These are phyloP conservation scores for Acanthococcus lagerstroemiae DNA, from an alignment of 2,888 invertebrate species.

Conservation along the genomic window DNA sequence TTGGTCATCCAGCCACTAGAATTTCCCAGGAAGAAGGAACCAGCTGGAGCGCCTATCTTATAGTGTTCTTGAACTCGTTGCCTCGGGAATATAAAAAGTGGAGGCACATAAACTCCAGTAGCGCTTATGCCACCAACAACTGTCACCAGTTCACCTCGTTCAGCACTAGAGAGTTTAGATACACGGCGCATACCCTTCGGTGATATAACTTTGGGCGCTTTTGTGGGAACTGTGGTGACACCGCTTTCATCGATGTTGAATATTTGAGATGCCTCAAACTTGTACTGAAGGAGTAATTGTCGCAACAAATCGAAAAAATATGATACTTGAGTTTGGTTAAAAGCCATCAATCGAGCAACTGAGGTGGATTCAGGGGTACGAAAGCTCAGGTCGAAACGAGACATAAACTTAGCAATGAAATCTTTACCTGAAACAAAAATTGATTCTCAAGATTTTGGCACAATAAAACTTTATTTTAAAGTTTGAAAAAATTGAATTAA, in stretches of 20 bases:
- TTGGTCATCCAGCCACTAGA: slow-evolving; percentile 33
- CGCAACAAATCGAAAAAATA: not conserved
- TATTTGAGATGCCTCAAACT: not conserved
- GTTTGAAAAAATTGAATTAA: not conserved
- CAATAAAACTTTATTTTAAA: not conserved
- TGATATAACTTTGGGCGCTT: slow-evolving; percentile 5
- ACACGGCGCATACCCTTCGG: slow-evolving; percentile 33
- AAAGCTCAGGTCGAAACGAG: not conserved
- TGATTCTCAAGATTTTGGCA: not conserved
- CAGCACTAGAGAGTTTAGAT: slow-evolving; percentile 31
- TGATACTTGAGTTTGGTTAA: not conserved
- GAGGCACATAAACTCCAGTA: slow-evolving; percentile 31
- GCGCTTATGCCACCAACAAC: slow-evolving; percentile 28
- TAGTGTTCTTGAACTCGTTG: slow-evolving; percentile 4
- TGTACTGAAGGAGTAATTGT: not conserved
- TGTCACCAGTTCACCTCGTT: slow-evolving; percentile 33
- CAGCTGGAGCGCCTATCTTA: slow-evolving; percentile 20
- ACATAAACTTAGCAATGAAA: not conserved
- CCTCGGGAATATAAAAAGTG: slow-evolving; percentile 33
- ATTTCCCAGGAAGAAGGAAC: slow-evolving; percentile 31
- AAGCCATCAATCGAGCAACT: not conserved
- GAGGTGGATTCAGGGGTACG: not conserved
- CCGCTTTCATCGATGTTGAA: slow-evolving; percentile 16
- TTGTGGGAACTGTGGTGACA: slow-evolving; percentile 9
- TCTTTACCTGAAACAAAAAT: not conserved